Percentiles rank a stretch among this genome's conserved stretches.
phyloP scores from a whole-genome alignment of 2,113 vertebrate genomes.

The rabbit (Oryctolagus cuniculus) region DNA sequence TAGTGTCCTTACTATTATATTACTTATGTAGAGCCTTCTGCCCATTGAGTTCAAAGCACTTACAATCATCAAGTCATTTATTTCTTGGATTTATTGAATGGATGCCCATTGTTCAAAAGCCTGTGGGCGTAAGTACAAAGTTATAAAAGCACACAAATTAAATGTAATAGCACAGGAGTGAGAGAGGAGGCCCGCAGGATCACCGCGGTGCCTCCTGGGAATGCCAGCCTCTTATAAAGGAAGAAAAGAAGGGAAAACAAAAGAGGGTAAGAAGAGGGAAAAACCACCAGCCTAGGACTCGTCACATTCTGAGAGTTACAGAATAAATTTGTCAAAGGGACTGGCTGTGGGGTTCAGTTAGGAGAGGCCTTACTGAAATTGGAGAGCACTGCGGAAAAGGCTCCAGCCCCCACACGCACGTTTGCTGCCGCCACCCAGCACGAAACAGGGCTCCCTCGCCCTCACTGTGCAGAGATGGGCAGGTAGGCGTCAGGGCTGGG shows the following conservation, averaged over 20 bases:
- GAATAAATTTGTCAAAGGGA: conserved; percentile 36
- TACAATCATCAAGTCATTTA: conserved; percentile 80
- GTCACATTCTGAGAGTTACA: conserved; percentile 26
- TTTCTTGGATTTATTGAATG: conserved; percentile 82
- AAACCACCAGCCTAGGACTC: conserved; percentile 16
- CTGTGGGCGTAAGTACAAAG: conserved; percentile 78
- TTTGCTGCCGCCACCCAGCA: background rate
- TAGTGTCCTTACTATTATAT: conserved; percentile 66
- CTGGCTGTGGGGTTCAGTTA: background rate
- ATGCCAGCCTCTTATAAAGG: conserved; percentile 54
- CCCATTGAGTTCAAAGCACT: conserved; percentile 81
- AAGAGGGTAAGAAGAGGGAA: conserved; percentile 41
- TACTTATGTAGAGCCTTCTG: conserved; percentile 78
- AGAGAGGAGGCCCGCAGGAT: conserved; percentile 73
- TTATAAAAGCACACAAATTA: conserved; percentile 82
- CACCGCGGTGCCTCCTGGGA: conserved; percentile 58
- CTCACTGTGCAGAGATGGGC: background rate
- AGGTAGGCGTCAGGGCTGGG: background rate
- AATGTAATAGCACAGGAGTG: conserved; percentile 75
- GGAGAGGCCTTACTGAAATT: background rate
- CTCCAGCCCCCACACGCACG: background rate
- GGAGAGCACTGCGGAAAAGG: background rate
- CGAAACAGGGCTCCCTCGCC: background rate
- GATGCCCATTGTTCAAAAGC: conserved; percentile 78
- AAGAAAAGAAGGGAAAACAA: conserved; percentile 40